Conservation (phyloP, 2,797 vertebrate species). For the Poeciliopsis paucimaculata region DNA sequence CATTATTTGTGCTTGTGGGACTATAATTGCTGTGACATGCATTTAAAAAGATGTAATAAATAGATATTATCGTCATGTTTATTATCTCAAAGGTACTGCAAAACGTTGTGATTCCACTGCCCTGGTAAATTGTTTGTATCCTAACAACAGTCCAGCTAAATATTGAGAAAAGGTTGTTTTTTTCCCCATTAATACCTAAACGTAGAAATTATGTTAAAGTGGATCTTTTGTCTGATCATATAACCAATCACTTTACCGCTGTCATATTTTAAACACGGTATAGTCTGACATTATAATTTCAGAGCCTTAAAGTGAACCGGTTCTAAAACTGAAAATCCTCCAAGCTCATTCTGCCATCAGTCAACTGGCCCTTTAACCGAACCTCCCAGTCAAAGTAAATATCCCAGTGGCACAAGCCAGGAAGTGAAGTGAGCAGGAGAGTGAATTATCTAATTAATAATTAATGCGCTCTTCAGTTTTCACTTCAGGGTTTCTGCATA, state of each 20-base stretch:
- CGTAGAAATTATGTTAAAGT: background rate
- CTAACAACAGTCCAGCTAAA: background rate
- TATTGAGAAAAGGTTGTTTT: background rate
- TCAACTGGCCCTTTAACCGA: background rate
- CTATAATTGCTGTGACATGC: too few species aligned
- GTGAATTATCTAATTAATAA: background rate
- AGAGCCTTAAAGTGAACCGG: background rate
- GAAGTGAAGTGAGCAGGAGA: background rate
- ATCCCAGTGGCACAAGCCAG: background rate
- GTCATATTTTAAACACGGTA: background rate
- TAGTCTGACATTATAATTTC: background rate
- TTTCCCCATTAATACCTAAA: background rate
- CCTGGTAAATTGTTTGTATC: background rate
- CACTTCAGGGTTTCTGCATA: background rate
- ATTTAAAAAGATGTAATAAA: too few species aligned
- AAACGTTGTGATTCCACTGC: background rate
- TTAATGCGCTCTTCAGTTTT: constrained; percentile 2
- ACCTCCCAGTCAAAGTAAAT: background rate
- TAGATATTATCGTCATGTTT: too few species aligned
- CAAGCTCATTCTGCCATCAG: background rate
- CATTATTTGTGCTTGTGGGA: too few species aligned
- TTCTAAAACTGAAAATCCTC: background rate
- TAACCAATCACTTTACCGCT: background rate
- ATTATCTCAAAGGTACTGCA: too few species aligned
- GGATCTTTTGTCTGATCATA: background rate